A percentile compares a stretch with the other conserved stretches of the same genome.
These are phyloP conservation scores for Xestia ashworthii DNA, from an alignment of 2,888 invertebrate genomes.

Conservation along the genomic window DNA sequence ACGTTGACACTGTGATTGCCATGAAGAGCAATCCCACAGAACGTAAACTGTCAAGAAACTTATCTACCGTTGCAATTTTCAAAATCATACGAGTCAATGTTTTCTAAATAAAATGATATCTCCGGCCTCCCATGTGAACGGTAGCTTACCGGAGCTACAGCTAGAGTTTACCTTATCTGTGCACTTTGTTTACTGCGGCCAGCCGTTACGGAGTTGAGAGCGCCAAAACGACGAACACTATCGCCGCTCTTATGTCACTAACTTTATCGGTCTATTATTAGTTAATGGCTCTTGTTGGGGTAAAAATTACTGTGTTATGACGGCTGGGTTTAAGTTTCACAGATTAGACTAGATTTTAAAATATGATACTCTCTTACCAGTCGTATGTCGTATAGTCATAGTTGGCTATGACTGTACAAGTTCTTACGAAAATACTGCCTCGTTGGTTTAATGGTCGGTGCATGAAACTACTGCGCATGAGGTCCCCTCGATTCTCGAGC, in stretches of 20 bases:
- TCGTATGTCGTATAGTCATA: no score
- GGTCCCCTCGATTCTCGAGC: no score
- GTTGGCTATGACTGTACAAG: no score
- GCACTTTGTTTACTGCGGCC: constrained; percentile 71
- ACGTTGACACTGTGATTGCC: neutral
- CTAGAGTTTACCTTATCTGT: constrained; percentile 64
- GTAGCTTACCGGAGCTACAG: constrained; percentile 35
- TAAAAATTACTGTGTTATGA: constrained; percentile 8
- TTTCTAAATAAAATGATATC: constrained; percentile 21
- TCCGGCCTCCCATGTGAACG: constrained; percentile 39
- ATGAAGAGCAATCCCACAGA: neutral
- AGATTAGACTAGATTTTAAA: neutral
- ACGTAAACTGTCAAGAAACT: neutral
- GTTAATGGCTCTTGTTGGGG: constrained; percentile 11
- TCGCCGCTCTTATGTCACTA: constrained; percentile 51
- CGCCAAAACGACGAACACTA: constrained; percentile 60
- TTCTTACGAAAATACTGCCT: no score
- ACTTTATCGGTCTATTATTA: constrained; percentile 58
- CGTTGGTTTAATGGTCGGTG: no score
- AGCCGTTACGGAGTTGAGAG: constrained; percentile 62
- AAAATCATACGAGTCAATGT: neutral
- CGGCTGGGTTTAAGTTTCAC: neutral
- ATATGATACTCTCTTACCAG: neutral
- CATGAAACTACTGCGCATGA: no score
- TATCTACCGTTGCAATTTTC: neutral